Conservation (phyloP, 1,140 invertebrate species). For the Micrasema longulum region DNA sequence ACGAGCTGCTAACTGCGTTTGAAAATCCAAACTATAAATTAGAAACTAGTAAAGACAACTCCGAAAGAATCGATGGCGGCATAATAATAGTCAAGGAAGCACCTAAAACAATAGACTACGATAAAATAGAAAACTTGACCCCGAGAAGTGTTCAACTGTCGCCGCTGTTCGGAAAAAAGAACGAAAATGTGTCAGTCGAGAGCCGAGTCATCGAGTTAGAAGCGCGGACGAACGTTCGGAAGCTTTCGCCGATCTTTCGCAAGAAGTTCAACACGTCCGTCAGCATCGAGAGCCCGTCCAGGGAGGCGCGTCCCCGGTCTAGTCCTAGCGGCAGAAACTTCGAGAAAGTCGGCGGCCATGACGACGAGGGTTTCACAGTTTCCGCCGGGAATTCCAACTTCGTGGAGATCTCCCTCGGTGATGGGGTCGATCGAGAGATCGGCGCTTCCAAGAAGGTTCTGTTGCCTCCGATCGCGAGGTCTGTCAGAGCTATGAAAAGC, state of each 20-base stretch:
- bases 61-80: slow-evolving; percentile 11
- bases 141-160: slow-evolving; percentile 42
- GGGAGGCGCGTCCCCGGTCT: slow-evolving; percentile 13
- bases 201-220: slow-evolving; percentile 36
- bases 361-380: neutral
- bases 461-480: slow-evolving; percentile 35
- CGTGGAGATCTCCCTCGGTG: slow-evolving; percentile 47
- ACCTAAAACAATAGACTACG: neutral
- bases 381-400: slow-evolving; percentile 27
- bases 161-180: slow-evolving; percentile 46
- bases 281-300: slow-evolving; percentile 28
- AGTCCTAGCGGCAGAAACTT: neutral
- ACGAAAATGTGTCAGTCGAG: neutral
- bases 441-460: slow-evolving; percentile 20
- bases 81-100: slow-evolving; percentile 46
- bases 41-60: slow-evolving; percentile 2
- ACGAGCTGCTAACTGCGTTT: slow-evolving; percentile 37
- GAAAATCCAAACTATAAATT: slow-evolving; percentile 52
- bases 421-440: neutral
- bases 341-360: neutral
- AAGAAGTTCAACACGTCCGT: slow-evolving; percentile 32
- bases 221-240: slow-evolving; percentile 41
- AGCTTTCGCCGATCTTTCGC: slow-evolving; percentile 44
- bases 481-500: neutral
- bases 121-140: slow-evolving; percentile 24